phyloP scores from a whole-genome alignment of 30 jellyfish, hydroid and myxozoan species.

The Cassiopea andromeda region DNA sequence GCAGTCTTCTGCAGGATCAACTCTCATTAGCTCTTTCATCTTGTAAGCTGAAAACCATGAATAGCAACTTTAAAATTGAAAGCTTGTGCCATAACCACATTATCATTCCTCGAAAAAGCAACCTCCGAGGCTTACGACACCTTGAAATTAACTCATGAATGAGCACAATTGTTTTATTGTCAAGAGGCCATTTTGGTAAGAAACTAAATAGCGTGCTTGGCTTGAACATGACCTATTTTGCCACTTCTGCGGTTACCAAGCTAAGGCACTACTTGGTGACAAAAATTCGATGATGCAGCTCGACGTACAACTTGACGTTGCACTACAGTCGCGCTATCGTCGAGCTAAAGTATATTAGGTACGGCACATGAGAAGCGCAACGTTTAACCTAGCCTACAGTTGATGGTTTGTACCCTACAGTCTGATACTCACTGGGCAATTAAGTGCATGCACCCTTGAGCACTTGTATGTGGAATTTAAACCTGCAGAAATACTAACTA shows the following conservation, averaged over 20 bases:
- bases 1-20: conserved; percentile 32
- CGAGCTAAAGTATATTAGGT: conserved; percentile 33
- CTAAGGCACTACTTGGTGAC: conserved; percentile 15
- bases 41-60: conserved; percentile 3
- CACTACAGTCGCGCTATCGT: conserved; percentile 32
- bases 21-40: conserved; percentile 4
- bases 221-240: not conserved
- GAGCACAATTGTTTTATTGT: not conserved
- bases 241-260: conserved; percentile 32
- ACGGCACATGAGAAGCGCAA: conserved; percentile 62
- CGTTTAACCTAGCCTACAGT: not conserved
- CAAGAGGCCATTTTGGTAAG: conserved; percentile 13
- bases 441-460: too few relatives aligned
- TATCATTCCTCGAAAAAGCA: conserved; percentile 37
- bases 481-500: too few relatives aligned
- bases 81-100: conserved; percentile 21
- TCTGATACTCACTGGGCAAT: too few relatives aligned
- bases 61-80: conserved; percentile 15
- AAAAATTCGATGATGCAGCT: not conserved
- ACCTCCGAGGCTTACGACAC: conserved; percentile 45
- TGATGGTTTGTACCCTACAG: too few relatives aligned
- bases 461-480: too few relatives aligned
- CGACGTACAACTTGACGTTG: conserved; percentile 44
- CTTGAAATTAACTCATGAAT: conserved; percentile 19
- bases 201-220: not conserved